These are phyloP conservation scores for Drosophila vallismaia DNA, from an alignment of 2,888 invertebrate species.

Conservation along the genomic window DNA sequence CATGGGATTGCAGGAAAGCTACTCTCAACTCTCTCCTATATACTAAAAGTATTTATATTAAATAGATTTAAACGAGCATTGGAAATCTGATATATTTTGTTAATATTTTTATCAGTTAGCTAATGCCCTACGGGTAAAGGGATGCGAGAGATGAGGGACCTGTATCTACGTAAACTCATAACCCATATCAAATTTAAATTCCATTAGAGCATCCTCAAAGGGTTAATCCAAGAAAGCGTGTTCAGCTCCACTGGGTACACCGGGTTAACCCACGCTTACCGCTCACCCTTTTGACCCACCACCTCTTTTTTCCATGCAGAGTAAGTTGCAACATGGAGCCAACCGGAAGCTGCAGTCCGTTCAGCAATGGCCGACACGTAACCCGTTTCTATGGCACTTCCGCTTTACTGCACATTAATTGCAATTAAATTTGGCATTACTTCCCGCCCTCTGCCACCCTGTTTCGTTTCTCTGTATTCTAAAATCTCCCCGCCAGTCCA, in stretches of 20 bases:
- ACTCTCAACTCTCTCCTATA: too few relatives aligned
- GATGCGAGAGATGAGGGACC: neutral
- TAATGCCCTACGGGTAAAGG: too few relatives aligned
- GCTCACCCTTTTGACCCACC: neutral
- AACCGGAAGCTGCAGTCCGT: conserved; percentile 60
- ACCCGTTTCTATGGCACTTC: conserved; percentile 57
- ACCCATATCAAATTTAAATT: neutral
- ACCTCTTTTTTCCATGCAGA: neutral
- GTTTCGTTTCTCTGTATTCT: neutral
- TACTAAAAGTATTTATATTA: too few relatives aligned
- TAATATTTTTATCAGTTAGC: too few relatives aligned
- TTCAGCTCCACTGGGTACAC: neutral
- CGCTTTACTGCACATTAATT: conserved; percentile 74
- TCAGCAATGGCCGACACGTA: conserved; percentile 40
- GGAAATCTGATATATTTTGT: too few relatives aligned
- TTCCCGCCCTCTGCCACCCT: conserved; percentile 9
- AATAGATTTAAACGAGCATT: too few relatives aligned
- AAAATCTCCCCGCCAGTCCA: conserved; percentile 2
- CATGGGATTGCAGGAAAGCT: too few relatives aligned
- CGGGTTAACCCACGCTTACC: conserved; percentile 4
- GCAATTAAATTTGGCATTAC: conserved; percentile 75
- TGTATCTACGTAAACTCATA: neutral
- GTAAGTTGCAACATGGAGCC: conserved; percentile 49
- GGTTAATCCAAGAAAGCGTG: neutral
- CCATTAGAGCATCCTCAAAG: neutral